Evolutionary conservation across 2,888 invertebrate species (phyloP), one percentile per base, ranked within the genome.

Genomic region (Ennomos fuscantarius): DNA sequence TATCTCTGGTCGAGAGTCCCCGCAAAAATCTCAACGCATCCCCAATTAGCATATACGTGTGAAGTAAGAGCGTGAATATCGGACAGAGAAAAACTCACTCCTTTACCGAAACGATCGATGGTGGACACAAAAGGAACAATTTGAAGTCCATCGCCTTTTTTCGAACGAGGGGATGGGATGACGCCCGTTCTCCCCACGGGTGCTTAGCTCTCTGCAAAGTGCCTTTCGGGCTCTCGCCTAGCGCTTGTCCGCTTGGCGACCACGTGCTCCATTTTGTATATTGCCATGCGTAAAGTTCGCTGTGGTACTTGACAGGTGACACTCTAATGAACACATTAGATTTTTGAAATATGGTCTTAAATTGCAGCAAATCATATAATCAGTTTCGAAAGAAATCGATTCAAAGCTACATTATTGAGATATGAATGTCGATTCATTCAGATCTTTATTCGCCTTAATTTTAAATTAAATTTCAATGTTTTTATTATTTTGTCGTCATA

Each of bases 101-200:
- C 87, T 89, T 89, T 84, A 81, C 85, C 80, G 86, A 84, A 87
- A 83, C 90, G 91, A 91, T 92, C 92, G 91, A 92, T 92, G 78
- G 85, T 82, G 84, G 87, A 88, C 91, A 89, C 79, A 92, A 92
- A 92, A 92, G 85, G 91, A 89, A 90, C 91, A 90, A 89, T 89
- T 82, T 81, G 79, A 87, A 88, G 87, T 89, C 87, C 87, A 90
- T 89, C 87, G 91, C 90, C 89, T 89, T 91, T 92, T 91, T 91
- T 89, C 87, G 85, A 90, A 87, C 75, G 76, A 75, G 75, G 72
- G 74, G 68, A 82, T 74, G 74, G 78, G 84, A 79, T 81, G 86
- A 83, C 81, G 81, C 71, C 74, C 69, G 61, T 72, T 15, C 74
- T 68, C 69, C 72, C 69, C 65, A 75, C 74, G 79, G 84, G 85